Base-by-base conservation (phyloP, 2,113 vertebrate species). In the Ascaphus truei region DNA sequence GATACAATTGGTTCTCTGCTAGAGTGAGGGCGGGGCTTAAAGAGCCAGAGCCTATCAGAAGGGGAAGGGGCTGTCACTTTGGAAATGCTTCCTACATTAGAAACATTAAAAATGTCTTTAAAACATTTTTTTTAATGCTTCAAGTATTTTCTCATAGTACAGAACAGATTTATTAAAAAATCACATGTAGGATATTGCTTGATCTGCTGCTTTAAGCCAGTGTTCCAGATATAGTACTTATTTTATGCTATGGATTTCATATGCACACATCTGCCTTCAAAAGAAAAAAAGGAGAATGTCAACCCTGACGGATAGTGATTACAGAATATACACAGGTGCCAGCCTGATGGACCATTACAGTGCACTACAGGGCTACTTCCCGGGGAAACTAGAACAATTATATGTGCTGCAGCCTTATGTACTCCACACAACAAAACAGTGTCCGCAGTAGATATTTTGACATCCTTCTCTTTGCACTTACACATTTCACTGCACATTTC, bases 261-360 rank as follows among this genome's bases (percentile, higher is more conserved):
- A 60, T 37, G 55, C 66, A 52, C 43, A 58, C 16, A 50, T 37
- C 34, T 30, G 45, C 56, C 55, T 60, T 60, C 56, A 60, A 69
- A 60, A 41, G 56, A 69, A 50, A 69, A 50, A 69, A 27, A 34
- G 43, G 43, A 39, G 45, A 60, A 60, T 51, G 66, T 69, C 66
- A 69, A 69, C 56, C 56, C 66, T 69, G 66, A 69, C 55, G 66
- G 66, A 69, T 60, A 60, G 66, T 36, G 66, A 69, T 60, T 60
- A 51, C 66, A 50, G 43, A 69, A 39, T 60, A 69, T 39, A 69
- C 31, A 50, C 66, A 50, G 55, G 56, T 60, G 66, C 56, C 56
- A 60, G 43, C 18, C 66, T 60, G 66, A 69, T 69, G 66, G 66
- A 36, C 66, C 66, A 69, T 69, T 69, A 69, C 56, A 15, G 43